phyloP scores from a whole-genome alignment of 1,140 invertebrate species.

The Eurosta solidaginis region DNA sequence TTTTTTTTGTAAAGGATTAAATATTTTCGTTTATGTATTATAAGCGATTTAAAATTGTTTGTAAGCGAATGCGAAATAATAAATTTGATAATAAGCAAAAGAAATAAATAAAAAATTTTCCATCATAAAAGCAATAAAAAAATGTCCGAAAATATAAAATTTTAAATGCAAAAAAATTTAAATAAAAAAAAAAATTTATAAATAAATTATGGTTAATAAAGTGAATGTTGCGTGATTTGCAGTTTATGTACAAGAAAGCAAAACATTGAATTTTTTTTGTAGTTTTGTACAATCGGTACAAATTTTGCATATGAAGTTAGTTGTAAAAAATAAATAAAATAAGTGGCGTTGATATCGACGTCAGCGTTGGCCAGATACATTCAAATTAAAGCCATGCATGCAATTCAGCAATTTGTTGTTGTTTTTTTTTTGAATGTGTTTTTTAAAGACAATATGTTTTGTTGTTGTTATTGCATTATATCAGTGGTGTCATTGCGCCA shows the following conservation, averaged over 20 bases:
- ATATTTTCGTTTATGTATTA: neutral
- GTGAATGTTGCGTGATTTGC: neutral
- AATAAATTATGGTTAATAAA: conserved; percentile 14
- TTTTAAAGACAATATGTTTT: neutral
- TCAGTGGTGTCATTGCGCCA: neutral
- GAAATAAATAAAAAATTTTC: neutral
- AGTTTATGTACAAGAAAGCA: neutral
- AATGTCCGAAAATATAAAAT: neutral
- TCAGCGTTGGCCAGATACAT: neutral
- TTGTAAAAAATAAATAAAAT: neutral
- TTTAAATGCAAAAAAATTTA: neutral
- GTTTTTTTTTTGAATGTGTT: neutral
- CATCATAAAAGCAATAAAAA: neutral
- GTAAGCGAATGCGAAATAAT: neutral
- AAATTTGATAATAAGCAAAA: neutral
- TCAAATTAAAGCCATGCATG: conserved; percentile 18
- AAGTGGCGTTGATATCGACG: neutral
- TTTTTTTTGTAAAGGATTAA: neutral
- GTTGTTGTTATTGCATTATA: neutral
- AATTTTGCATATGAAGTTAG: neutral
- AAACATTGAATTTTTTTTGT: neutral
- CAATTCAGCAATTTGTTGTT: neutral
- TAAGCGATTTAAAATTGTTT: neutral
- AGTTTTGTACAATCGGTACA: too few relatives aligned
- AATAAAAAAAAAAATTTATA: neutral